Percentiles rank a stretch among this genome's conserved stretches.
These are phyloP conservation scores for Colaptes auratus DNA, from an alignment of 2,113 vertebrate genomes.

Conservation along the genomic window DNA sequence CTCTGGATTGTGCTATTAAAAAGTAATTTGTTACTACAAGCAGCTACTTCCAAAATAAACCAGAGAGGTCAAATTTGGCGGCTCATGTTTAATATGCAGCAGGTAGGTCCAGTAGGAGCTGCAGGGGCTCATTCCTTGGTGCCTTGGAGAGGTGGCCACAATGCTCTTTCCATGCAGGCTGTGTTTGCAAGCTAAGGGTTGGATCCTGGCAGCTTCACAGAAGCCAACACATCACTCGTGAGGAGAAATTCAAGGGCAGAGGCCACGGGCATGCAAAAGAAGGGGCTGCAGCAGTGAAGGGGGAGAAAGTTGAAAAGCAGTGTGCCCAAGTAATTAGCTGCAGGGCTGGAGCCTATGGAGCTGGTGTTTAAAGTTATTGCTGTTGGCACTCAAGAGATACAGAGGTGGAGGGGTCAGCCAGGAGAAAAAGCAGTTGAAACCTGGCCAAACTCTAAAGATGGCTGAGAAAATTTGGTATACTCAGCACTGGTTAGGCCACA, in stretches of 20 bases:
- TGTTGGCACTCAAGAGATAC: not conserved
- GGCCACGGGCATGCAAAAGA: not conserved
- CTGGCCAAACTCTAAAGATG: not conserved
- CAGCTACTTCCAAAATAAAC: conserved; percentile 45
- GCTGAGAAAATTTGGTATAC: not conserved
- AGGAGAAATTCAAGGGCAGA: not conserved
- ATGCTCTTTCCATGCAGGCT: not conserved
- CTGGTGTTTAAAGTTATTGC: not conserved
- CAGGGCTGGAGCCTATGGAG: not conserved
- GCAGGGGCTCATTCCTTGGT: not conserved
- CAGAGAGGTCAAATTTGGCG: not conserved
- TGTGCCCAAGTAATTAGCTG: not conserved
- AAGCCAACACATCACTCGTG: not conserved
- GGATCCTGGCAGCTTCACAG: not conserved
- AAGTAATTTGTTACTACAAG: conserved; percentile 57
- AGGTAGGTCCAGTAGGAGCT: not conserved
- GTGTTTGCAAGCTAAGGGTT: not conserved
- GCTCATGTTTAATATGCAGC: not conserved
- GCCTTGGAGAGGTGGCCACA: not conserved
- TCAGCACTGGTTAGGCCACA: too few species aligned
- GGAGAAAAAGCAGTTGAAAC: not conserved
- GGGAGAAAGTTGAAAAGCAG: not conserved
- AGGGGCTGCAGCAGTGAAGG: not conserved
- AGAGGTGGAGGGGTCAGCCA: not conserved
- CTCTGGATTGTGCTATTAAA: conserved; percentile 9